These are phyloP conservation scores for Sebastes matsubarae DNA, from an alignment of 2,797 vertebrate genomes.

Conservation along the genomic window DNA sequence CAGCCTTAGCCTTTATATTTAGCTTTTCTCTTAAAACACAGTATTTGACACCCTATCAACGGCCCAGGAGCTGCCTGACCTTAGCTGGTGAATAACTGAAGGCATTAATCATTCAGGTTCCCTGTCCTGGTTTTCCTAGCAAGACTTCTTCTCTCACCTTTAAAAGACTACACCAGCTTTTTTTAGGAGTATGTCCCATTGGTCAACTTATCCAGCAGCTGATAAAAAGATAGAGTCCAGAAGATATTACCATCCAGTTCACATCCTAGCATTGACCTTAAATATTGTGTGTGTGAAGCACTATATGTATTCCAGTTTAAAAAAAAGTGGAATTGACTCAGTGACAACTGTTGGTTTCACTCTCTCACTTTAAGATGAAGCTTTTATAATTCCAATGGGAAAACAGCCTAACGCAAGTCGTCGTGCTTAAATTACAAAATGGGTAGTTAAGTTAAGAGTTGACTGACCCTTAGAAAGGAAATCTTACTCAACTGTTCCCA, in stretches of 20 bases:
- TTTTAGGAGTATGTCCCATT: neutral
- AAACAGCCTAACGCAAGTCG: no score
- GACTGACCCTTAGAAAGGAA: no score
- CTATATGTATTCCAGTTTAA: no score
- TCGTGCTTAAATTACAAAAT: no score
- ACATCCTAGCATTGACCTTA: no score
- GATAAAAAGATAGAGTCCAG: neutral
- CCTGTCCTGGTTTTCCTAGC: neutral
- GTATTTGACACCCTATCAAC: neutral
- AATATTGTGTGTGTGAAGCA: no score
- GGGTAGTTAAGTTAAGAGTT: no score
- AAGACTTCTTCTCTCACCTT: neutral
- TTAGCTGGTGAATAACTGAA: neutral
- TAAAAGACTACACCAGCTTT: neutral
- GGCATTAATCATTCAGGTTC: constrained; percentile 6
- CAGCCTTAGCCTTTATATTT: no score
- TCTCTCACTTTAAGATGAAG: neutral
- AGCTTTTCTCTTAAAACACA: neutral
- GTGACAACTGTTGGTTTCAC: neutral
- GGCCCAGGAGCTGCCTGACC: neutral
- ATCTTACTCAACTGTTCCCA: no score
- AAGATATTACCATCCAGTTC: no score
- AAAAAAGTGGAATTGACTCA: neutral
- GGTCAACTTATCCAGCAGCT: neutral
- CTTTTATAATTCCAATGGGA: no score